phyloP scores from a whole-genome alignment of 2,113 vertebrate species.

The Mixornis gularis region DNA sequence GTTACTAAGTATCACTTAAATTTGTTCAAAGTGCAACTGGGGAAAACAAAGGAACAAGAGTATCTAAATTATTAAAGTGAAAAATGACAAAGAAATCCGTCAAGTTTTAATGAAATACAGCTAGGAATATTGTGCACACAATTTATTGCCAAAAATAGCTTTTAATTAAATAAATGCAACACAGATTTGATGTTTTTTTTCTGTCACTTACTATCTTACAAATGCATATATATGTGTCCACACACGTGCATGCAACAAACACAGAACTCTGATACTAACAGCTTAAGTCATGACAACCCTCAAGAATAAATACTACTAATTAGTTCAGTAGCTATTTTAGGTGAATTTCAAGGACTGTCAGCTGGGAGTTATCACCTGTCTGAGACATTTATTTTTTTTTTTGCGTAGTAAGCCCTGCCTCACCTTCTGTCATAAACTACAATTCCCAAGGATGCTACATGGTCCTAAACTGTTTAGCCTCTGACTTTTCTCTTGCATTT shows the following conservation, averaged over 20 bases:
- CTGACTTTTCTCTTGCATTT: neutral
- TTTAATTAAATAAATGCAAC: neutral
- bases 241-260: neutral
- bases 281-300: neutral
- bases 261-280: neutral
- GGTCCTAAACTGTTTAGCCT: neutral
- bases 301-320: neutral
- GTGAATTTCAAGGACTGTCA: neutral
- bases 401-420: neutral
- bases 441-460: neutral
- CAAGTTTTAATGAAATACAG: neutral
- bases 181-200: rapidly evolving
- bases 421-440: neutral
- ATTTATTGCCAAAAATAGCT: neutral
- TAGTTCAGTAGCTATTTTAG: neutral
- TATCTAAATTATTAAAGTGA: neutral
- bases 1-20: neutral
- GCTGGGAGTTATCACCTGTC: neutral
- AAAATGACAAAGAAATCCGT: neutral
- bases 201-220: neutral
- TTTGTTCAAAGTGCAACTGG: neutral
- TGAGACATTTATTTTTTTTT: neutral
- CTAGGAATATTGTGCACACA: neutral
- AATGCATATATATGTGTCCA: neutral
- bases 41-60: neutral